Evolutionary conservation across 1,140 invertebrate genomes (phyloP).

Genomic region (Drosophila pseudoananassae): DNA sequence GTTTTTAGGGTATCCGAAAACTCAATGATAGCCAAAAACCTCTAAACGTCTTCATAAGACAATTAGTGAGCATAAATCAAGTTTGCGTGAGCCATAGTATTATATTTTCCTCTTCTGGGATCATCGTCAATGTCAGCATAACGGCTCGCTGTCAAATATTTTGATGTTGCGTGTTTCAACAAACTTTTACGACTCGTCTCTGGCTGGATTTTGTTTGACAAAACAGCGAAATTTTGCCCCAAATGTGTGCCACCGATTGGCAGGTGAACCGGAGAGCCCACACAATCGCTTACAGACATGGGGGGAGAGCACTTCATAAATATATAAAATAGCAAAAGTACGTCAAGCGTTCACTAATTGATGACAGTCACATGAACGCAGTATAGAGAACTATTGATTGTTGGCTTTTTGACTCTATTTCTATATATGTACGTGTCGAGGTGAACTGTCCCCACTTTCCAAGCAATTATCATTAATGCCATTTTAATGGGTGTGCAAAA

Average conservation of each 20-base stretch:
- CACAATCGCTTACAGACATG: slow-evolving; percentile 12
- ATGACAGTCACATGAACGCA: slow-evolving; percentile 32
- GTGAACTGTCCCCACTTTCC: slow-evolving; percentile 32
- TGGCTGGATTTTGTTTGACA: slow-evolving; percentile 29
- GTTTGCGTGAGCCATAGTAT: slow-evolving; percentile 38
- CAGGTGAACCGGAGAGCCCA: slow-evolving; percentile 10
- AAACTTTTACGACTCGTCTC: slow-evolving; percentile 24
- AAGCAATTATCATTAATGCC: slow-evolving; percentile 47
- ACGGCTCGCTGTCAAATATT: slow-evolving; percentile 41
- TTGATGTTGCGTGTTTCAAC: slow-evolving; percentile 40
- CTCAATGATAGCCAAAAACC: background rate
- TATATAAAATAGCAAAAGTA: slow-evolving; percentile 37
- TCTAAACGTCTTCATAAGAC: slow-evolving; percentile 27
- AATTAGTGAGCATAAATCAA: slow-evolving; percentile 45
- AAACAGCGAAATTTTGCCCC: slow-evolving; percentile 28
- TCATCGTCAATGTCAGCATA: slow-evolving; percentile 39
- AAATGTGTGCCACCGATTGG: slow-evolving; percentile 33
- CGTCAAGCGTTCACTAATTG: slow-evolving; percentile 45
- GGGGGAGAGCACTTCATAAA: slow-evolving; percentile 26
- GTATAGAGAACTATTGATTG: slow-evolving; percentile 44
- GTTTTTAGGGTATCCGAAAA: background rate
- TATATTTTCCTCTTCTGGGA: slow-evolving; percentile 27
- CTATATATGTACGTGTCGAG: slow-evolving; percentile 6
- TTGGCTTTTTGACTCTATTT: slow-evolving; percentile 35
- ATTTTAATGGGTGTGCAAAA: slow-evolving; percentile 40